These are phyloP conservation scores for Mus pahari DNA, from an alignment of 2,113 vertebrate genomes.

Conservation along the genomic window DNA sequence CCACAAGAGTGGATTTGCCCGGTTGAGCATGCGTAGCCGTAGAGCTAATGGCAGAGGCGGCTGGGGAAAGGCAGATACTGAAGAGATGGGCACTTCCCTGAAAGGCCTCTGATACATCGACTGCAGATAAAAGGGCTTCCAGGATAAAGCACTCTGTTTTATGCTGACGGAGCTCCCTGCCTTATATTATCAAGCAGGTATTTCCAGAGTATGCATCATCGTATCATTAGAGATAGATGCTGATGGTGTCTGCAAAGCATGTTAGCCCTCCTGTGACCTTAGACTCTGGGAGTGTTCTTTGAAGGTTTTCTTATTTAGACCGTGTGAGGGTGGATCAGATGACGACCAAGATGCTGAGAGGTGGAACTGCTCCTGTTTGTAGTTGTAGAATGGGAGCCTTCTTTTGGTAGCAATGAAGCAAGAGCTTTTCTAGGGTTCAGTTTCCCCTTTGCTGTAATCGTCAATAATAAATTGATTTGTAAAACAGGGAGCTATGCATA, in stretches of 20 bases:
- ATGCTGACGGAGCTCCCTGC: neutral
- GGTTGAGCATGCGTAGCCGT: neutral
- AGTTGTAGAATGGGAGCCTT: neutral
- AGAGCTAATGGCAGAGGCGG: slow-evolving; percentile 44
- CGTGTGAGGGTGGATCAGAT: neutral
- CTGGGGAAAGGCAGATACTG: neutral
- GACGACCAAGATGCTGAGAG: neutral
- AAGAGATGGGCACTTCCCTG: neutral
- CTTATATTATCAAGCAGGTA: neutral
- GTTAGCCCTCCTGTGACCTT: neutral
- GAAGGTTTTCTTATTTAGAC: neutral
- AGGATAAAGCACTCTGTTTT: neutral
- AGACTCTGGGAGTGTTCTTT: neutral
- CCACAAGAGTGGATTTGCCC: slow-evolving; percentile 36
- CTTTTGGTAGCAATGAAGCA: neutral
- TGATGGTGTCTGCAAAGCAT: neutral
- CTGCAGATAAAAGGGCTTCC: neutral
- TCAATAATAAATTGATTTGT: neutral
- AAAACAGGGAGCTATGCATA: neutral
- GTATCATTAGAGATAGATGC: neutral
- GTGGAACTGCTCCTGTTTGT: neutral
- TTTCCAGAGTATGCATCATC: neutral
- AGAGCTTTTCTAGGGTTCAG: neutral
- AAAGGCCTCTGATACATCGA: neutral
- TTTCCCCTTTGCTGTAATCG: no score